A percentile compares a stretch with the other conserved stretches of the same genome.
Evolutionary conservation across 2,113 vertebrate species (phyloP).

Genomic region (Seriola dumerili): DNA sequence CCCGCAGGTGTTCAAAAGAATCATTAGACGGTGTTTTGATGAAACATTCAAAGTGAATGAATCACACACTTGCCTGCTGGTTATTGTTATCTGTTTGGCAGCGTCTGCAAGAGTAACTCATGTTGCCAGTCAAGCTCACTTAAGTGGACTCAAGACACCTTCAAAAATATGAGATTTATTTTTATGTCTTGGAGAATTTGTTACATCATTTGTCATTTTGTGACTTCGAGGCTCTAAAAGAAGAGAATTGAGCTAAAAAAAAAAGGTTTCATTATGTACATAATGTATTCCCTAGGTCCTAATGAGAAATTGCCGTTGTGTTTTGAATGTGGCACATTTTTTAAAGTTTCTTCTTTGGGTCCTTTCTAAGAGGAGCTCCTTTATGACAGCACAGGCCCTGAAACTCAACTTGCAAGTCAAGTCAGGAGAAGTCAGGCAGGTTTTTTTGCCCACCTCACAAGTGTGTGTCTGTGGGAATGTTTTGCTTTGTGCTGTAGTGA

Average conservation of each 20-base stretch:
- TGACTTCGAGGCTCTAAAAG: background rate
- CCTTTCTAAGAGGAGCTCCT: constrained; percentile 11
- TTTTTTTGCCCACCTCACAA: constrained; percentile 55
- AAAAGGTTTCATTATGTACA: background rate
- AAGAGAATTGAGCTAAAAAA: background rate
- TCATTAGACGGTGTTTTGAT: constrained; percentile 39
- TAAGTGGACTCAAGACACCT: constrained; percentile 4
- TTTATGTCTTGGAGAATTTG: background rate
- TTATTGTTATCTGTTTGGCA: constrained; percentile 48
- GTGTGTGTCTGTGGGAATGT: constrained; percentile 10
- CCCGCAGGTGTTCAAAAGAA: constrained; percentile 60
- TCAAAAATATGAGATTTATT: background rate
- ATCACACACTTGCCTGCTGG: constrained; percentile 50
- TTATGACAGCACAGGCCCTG: constrained; percentile 5
- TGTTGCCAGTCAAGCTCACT: background rate
- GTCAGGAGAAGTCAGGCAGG: constrained; percentile 72
- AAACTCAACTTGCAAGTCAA: constrained; percentile 65
- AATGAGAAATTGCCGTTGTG: background rate
- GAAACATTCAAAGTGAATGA: constrained; percentile 42
- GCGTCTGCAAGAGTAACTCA: background rate
- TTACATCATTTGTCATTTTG: background rate
- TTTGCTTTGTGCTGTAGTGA: constrained; percentile 26
- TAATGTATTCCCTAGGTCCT: background rate
- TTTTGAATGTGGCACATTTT: background rate
- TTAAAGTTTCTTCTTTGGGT: background rate